Percentiles rank a stretch among this genome's conserved stretches.
Conservation (phyloP, 1,140 invertebrate genomes). For the Caenorhabditis elegans region DNA sequence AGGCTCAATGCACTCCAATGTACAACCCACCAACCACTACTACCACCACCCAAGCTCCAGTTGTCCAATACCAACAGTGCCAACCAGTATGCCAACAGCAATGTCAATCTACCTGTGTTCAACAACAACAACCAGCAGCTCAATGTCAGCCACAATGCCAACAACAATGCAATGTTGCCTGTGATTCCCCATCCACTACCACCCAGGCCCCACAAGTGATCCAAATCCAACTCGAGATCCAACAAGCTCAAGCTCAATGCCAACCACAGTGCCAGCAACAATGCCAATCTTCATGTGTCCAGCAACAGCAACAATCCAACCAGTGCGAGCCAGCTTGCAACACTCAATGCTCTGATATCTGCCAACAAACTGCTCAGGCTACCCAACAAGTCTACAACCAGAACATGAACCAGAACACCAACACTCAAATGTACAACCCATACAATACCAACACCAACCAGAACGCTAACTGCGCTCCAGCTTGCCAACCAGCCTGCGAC, state of each 20-base stretch:
- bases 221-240: constrained; percentile 38
- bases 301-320: not conserved
- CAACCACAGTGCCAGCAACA: constrained; percentile 45
- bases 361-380: not conserved
- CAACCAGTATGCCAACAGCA: constrained; percentile 43
- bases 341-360: constrained; percentile 9
- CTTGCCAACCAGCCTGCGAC: constrained; percentile 38
- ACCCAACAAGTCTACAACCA: not conserved
- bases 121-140: constrained; percentile 15
- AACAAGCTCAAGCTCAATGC: constrained; percentile 14
- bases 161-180: constrained; percentile 30
- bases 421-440: constrained; percentile 9
- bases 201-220: constrained; percentile 35
- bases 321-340: not conserved
- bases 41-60: constrained; percentile 37
- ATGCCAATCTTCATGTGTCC: constrained; percentile 32
- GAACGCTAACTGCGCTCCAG: not conserved
- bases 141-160: constrained; percentile 31
- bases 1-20: constrained; percentile 25
- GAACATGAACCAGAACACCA: not conserved
- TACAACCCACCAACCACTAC: constrained; percentile 19
- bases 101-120: constrained; percentile 35
- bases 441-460: not conserved
- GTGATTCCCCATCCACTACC: constrained; percentile 21
- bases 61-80: constrained; percentile 44